phyloP scores from a whole-genome alignment of 1,140 invertebrate genomes.

The Stegodyphus mimosarum region DNA sequence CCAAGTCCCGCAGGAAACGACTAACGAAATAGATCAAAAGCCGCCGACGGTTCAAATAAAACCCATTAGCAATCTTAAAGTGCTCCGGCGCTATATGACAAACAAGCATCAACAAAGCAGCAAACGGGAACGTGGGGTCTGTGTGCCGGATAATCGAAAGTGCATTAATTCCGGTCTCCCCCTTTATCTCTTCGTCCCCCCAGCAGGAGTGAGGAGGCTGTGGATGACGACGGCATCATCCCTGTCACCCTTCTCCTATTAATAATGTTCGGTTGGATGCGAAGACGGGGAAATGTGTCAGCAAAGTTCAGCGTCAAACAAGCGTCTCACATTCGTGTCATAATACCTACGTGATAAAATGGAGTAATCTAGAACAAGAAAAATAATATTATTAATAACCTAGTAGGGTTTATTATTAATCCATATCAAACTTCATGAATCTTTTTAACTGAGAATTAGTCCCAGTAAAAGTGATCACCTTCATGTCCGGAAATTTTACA shows the following conservation, averaged over 20 bases:
- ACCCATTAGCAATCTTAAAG: constrained; percentile 48
- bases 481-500: no score
- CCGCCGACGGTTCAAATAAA: constrained; percentile 51
- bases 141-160: constrained; percentile 38
- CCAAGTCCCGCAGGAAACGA: neutral
- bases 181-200: neutral
- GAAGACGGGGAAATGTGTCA: neutral
- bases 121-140: neutral
- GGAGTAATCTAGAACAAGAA: neutral
- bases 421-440: no score
- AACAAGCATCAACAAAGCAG: constrained; percentile 37
- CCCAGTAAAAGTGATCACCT: no score
- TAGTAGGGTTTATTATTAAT: no score
- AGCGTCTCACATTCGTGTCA: neutral
- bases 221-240: neutral
- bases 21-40: constrained; percentile 54
- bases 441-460: no score
- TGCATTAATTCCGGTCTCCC: constrained; percentile 40
- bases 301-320: neutral
- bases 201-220: neutral
- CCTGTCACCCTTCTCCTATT: constrained; percentile 15
- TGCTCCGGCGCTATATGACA: constrained; percentile 24
- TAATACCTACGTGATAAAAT: neutral
- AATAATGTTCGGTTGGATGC: neutral
- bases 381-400: no score